These are phyloP conservation scores for Psococerastis gibbosa DNA, from an alignment of 2,888 invertebrate species.

Conservation along the genomic window DNA sequence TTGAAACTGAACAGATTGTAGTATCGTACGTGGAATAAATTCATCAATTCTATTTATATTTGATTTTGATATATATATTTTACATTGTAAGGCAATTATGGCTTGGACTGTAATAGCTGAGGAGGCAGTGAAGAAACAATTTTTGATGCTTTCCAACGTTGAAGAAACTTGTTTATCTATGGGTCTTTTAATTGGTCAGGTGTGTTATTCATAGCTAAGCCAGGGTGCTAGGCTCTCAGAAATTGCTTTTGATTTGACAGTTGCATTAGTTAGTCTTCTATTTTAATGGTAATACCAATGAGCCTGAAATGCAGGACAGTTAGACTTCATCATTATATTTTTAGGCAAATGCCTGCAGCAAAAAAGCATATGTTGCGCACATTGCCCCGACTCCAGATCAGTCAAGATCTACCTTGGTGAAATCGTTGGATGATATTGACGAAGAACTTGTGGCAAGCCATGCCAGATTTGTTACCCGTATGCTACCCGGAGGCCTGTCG, in stretches of 20 bases:
- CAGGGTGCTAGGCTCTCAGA: background rate
- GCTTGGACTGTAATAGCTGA: constrained; percentile 49
- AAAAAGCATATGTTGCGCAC: constrained; percentile 59
- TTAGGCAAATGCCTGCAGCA: constrained; percentile 35
- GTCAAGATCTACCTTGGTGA: constrained; percentile 26
- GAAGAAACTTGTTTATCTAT: constrained; percentile 43
- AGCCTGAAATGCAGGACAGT: too few relatives aligned
- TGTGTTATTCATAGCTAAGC: constrained; percentile 24
- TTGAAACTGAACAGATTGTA: too few relatives aligned
- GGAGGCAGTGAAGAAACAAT: constrained; percentile 44
- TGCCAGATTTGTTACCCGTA: constrained; percentile 65
- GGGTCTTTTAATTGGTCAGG: constrained; percentile 66
- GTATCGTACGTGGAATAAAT: too few relatives aligned
- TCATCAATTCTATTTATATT: too few relatives aligned
- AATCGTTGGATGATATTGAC: constrained; percentile 35
- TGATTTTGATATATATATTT: background rate
- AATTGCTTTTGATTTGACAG: background rate
- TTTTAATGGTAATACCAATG: too few relatives aligned
- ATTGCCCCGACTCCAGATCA: constrained; percentile 54
- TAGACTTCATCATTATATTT: constrained; percentile 19
- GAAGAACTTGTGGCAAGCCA: constrained; percentile 59
- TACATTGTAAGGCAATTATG: constrained; percentile 27
- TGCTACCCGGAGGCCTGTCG: constrained; percentile 79
- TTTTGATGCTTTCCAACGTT: constrained; percentile 41
- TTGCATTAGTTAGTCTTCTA: background rate